These are phyloP conservation scores for Drosophila asahinai DNA, from an alignment of 1,140 invertebrate genomes.

Conservation along the genomic window DNA sequence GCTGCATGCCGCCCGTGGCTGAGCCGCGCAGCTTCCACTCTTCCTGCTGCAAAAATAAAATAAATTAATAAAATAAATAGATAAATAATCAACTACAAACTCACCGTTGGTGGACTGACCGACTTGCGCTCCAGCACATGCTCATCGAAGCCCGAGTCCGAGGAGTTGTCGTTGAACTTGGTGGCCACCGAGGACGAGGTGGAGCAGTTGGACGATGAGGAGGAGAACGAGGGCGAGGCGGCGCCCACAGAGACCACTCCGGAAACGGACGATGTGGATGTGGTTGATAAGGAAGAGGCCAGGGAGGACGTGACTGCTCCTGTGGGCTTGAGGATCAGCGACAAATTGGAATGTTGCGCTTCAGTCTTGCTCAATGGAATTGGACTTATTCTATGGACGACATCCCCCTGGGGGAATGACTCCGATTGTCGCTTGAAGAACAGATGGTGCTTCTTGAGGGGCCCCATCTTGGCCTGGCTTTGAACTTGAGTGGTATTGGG, in stretches of 20 bases:
- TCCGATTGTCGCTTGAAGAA: constrained; percentile 83
- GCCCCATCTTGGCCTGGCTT: constrained; percentile 57
- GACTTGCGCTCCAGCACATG: constrained; percentile 85
- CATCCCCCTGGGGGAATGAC: constrained; percentile 77
- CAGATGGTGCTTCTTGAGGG: constrained; percentile 82
- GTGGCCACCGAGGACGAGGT: constrained; percentile 71
- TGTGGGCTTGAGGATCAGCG: constrained; percentile 46
- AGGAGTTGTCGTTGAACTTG: constrained; percentile 88
- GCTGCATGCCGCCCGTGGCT: constrained; percentile 52
- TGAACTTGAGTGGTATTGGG: constrained; percentile 18
- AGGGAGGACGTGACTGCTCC: constrained; percentile 85
- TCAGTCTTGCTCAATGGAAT: constrained; percentile 82
- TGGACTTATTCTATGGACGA: constrained; percentile 72
- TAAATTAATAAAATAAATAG: too few relatives aligned
- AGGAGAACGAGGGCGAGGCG: constrained; percentile 72
- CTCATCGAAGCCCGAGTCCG: constrained; percentile 89
- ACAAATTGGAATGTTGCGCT: constrained; percentile 62
- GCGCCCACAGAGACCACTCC: constrained; percentile 84
- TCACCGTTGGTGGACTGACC: constrained; percentile 72
- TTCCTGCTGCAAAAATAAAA: constrained; percentile 59
- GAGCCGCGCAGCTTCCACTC: constrained; percentile 43
- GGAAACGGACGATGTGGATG: constrained; percentile 79
- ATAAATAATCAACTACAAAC: constrained; percentile 1
- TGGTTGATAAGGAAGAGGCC: constrained; percentile 27
- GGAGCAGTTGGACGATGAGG: constrained; percentile 73